Conservation (phyloP, 2,797 vertebrate species). For the Clarias pachynema region DNA sequence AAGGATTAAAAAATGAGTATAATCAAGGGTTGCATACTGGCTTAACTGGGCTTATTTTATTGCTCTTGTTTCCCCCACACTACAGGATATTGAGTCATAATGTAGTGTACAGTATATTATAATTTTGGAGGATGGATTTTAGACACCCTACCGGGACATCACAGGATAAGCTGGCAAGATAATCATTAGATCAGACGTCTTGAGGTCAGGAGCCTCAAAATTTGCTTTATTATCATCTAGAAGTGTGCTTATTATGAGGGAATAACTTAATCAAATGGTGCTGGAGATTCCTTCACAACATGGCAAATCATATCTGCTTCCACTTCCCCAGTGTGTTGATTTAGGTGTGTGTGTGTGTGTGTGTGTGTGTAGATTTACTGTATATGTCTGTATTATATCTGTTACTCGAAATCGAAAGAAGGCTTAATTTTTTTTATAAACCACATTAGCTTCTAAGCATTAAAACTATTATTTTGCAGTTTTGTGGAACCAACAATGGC, state of each 20-base stretch:
- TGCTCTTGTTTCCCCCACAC: not conserved
- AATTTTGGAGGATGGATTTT: not conserved
- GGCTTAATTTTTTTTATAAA: too few species aligned
- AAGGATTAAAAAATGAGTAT: not conserved
- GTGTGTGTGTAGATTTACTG: not conserved
- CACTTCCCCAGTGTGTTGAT: not conserved
- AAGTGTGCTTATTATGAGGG: not conserved
- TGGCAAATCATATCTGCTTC: not conserved
- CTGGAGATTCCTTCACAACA: not conserved
- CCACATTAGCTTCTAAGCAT: too few species aligned
- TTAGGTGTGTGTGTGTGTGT: not conserved
- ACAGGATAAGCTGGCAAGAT: not conserved
- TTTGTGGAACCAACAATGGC: not conserved
- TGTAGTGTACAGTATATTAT: not conserved
- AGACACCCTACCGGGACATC: not conserved
- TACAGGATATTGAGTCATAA: not conserved
- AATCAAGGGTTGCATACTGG: not conserved
- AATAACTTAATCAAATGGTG: not conserved
- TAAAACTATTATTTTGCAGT: too few species aligned
- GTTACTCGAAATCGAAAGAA: too few species aligned
- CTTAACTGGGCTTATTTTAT: not conserved
- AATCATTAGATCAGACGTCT: not conserved
- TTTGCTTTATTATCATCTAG: not conserved
- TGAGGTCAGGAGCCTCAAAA: not conserved
- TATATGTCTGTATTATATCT: not conserved